These are phyloP conservation scores for Drosophila conformis DNA, from an alignment of 2,888 invertebrate genomes.

Conservation along the genomic window DNA sequence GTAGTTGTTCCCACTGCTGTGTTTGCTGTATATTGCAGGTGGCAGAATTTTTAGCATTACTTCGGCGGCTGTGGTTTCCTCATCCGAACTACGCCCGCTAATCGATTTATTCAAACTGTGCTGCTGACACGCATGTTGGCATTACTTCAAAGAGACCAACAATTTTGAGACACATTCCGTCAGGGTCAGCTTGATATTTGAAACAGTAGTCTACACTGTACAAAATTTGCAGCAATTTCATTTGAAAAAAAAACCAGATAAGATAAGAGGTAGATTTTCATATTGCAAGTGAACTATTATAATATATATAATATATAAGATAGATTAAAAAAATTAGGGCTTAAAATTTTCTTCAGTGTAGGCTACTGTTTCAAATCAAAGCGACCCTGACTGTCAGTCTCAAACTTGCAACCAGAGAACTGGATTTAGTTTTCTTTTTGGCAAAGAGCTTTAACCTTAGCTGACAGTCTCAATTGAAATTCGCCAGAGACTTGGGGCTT, in stretches of 20 bases:
- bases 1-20: conserved; percentile 8
- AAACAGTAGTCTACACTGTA: conserved; percentile 8
- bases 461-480: conserved; percentile 24
- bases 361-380: conserved; percentile 53
- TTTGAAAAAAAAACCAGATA: too few relatives aligned
- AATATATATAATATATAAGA: too few relatives aligned
- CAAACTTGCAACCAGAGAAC: conserved; percentile 29
- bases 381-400: conserved; percentile 44
- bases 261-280: not conserved
- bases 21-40: conserved; percentile 4
- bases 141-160: conserved; percentile 3
- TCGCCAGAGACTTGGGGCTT: conserved; percentile 23
- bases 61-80: conserved; percentile 32
- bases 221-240: not conserved
- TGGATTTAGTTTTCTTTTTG: conserved; percentile 42
- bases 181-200: not conserved
- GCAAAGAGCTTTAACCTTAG: conserved; percentile 56
- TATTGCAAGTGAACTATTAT: not conserved
- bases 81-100: conserved; percentile 16
- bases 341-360: conserved; percentile 11
- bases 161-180: conserved; percentile 1
- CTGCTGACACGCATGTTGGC: conserved; percentile 8
- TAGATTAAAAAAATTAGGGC: too few relatives aligned
- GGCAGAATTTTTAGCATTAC: conserved; percentile 27
- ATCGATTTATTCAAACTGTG: conserved; percentile 32